Conservation (phyloP, 2,113 vertebrate genomes). For the Paraplagusia blochii region DNA sequence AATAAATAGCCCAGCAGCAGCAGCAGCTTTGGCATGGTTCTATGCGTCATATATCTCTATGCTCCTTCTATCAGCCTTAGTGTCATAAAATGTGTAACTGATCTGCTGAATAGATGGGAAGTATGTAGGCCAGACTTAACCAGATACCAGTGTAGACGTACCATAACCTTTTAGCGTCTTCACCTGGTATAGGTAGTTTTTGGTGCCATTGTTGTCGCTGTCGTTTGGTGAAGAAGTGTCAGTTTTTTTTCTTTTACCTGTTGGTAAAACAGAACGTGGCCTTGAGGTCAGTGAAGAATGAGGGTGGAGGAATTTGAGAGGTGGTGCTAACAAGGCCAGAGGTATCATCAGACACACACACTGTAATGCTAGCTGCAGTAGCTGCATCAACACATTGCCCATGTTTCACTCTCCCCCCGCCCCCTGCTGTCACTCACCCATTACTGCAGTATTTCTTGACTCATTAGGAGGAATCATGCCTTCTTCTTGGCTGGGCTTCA, state of each 20-base stretch:
- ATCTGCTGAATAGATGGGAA: constrained; percentile 47
- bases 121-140: constrained; percentile 64
- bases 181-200: constrained; percentile 17
- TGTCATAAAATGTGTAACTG: constrained; percentile 59
- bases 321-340: constrained; percentile 26
- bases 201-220: constrained; percentile 15
- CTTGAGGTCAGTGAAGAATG: constrained; percentile 26
- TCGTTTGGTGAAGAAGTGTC: constrained; percentile 10
- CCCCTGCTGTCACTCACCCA: constrained; percentile 30
- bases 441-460: constrained; percentile 37
- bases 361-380: constrained; percentile 44
- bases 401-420: constrained; percentile 27
- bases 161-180: constrained; percentile 12
- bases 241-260: background rate
- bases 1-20: constrained; percentile 33
- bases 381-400: constrained; percentile 30
- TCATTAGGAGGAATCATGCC: constrained; percentile 38
- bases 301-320: constrained; percentile 30
- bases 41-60: constrained; percentile 40
- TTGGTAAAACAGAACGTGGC: constrained; percentile 16
- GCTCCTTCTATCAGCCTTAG: constrained; percentile 36
- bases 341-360: constrained; percentile 32
- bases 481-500: constrained; percentile 43
- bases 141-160: constrained; percentile 27
- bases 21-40: constrained; percentile 14